Evolutionary conservation across 2,797 vertebrate genomes (phyloP).

Genomic region (Lagothrix lagotricha): DNA sequence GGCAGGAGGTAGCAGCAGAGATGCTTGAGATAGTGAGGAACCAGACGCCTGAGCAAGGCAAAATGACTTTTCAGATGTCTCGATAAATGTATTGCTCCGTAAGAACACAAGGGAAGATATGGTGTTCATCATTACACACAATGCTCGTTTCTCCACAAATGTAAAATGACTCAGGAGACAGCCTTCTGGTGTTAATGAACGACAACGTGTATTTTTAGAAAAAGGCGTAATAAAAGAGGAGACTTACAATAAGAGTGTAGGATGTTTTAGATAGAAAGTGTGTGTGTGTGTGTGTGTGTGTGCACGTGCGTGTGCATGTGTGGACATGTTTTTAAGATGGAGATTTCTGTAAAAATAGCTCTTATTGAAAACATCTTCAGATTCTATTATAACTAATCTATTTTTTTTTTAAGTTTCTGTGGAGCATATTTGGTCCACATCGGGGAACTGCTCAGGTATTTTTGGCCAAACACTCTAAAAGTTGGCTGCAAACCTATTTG

Average conservation of each 20-base stretch:
- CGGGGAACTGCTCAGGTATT: not conserved
- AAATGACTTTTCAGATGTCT: not conserved
- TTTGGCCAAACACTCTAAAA: not conserved
- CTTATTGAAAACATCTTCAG: not conserved
- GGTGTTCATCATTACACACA: not conserved
- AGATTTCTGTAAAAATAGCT: not conserved
- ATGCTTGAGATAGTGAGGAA: not conserved
- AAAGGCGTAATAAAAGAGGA: not conserved
- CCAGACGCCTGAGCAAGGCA: not conserved
- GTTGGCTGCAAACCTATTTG: not conserved
- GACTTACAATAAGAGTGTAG: not conserved
- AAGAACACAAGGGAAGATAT: constrained; percentile 29
- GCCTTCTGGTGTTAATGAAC: constrained; percentile 46
- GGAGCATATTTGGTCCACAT: not conserved
- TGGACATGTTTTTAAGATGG: not conserved
- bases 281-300: no score
- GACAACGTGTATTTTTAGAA: constrained; percentile 51
- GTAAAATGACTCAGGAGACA: constrained; percentile 40
- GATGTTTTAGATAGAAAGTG: not conserved
- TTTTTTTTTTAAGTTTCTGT: not conserved
- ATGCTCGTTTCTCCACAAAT: constrained; percentile 18
- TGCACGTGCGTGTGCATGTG: accelerated
- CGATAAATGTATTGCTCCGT: not conserved
- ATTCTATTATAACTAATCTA: not conserved
- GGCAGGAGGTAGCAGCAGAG: not conserved